Evolutionary conservation across 2,888 invertebrate species (phyloP), one percentile per base, ranked within the genome.

Genomic region (Anarsia innoxiella): DNA sequence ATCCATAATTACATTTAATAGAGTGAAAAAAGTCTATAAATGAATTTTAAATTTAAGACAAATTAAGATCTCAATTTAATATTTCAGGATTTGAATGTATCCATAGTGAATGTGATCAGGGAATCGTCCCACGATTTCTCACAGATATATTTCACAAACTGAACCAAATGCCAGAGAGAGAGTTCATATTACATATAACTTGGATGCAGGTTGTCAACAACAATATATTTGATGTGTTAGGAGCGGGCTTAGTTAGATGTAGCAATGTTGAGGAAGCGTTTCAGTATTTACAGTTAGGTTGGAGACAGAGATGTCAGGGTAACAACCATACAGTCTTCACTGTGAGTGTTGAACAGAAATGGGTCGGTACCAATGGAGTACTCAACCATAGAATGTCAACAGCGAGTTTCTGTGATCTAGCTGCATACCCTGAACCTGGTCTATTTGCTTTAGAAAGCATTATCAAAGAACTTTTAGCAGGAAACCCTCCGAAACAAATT

Each of bases 201-300:
- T 92, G 91, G 88, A 90, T 91, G 55, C 91, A 92, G 70, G 89
- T 92, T 31, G 88, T 88, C 30, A 89, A 89, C 34, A 91, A 91
- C 47, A 89, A 88, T 48, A 87, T 90, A 46, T 80, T 80, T 67
- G 85, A 71, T 85, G 88, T 87, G 27, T 79, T 87, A 53, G 91
- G 88, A 31, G 88, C 61, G 44, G 89, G 70, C 45, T 72, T 74
- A 37, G 82, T 80, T 34, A 78, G 71, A 61, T 88, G 84, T 73
- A 90, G 45, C 77, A 90, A 74, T 88, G 89, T 91, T n/a, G 87
- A 88, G 36, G 91, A 92, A 56, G 90, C 90, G 15, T 91, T 91
- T 49, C 90, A 90, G 51, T 89, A 91, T 62, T 71, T 93, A 34
- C 90, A 91, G 53, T 52, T 90, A 37, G 93, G 92, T 1, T 86